A percentile compares a stretch with the other conserved stretches of the same genome.
These are phyloP conservation scores for Mesembrinibis cayennensis DNA, from an alignment of 2,113 vertebrate species.

Conservation along the genomic window DNA sequence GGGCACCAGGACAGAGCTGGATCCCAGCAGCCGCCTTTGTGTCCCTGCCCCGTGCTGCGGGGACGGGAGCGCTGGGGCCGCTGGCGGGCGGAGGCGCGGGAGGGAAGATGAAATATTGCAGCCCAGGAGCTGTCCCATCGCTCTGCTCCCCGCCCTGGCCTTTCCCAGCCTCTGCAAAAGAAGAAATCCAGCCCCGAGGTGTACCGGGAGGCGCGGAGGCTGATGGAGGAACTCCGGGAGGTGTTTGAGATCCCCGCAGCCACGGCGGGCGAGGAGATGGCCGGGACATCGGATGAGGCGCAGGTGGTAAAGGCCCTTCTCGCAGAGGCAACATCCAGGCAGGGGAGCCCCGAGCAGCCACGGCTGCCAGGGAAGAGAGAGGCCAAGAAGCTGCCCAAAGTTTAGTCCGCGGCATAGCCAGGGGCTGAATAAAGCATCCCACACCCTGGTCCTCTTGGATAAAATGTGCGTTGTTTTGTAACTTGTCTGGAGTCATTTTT, in stretches of 20 bases:
- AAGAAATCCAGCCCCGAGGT: neutral
- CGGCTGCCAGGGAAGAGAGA: neutral
- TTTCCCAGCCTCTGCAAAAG: neutral
- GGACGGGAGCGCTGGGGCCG: rapidly evolving
- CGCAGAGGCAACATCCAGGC: neutral
- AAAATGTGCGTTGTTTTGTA: neutral
- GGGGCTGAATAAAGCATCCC: neutral
- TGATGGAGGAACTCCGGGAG: slow-evolving; percentile 58
- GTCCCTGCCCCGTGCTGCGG: rapidly evolving
- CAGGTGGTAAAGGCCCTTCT: neutral
- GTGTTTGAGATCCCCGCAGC: slow-evolving; percentile 11
- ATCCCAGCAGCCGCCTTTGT: neutral
- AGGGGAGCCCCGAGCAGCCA: neutral
- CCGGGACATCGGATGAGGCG: rapidly evolving
- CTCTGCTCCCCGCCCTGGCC: neutral
- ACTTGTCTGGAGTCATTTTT: neutral
- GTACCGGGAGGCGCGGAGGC: slow-evolving; percentile 41
- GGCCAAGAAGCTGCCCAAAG: neutral
- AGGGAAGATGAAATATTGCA: neutral
- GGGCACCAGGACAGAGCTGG: neutral
- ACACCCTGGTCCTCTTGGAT: neutral
- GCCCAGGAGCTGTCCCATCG: rapidly evolving
- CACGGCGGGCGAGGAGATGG: neutral
- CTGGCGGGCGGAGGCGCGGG: neutral
- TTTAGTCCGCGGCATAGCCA: neutral